Evolutionary conservation across 1,140 invertebrate genomes (phyloP), one percentile per base, ranked within the genome.

Genomic region (Halotydeus destructor): DNA sequence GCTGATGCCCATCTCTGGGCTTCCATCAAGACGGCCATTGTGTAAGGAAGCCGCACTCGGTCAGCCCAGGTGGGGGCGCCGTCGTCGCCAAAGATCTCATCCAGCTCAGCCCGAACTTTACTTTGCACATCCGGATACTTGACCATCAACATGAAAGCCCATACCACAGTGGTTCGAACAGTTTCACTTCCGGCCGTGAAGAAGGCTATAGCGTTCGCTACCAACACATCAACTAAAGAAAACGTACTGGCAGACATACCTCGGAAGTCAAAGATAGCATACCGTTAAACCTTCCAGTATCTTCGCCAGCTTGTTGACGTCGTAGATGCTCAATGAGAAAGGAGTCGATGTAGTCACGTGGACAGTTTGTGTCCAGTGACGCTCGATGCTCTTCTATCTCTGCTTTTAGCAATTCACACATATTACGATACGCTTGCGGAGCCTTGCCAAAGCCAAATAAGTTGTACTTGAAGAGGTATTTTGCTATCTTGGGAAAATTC

Each of bases 111-210:
- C 1, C 50, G 47, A 1, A 56, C 41, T 26, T 44, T 51, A 5
- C 39, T 18, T 37, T 55, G 55, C 18, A 50, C 36, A 5, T 56
- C 48, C 2, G 34, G 46, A 25, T 42, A 43, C 3, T 28, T 38
- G 0, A 47, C 46, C 38, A 56, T 46, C 0, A 44, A 41, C 1
- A 52, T 25, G 11, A 56, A 21, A 2, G 45, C 18, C 51, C 52
- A 56, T 23, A 37, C 40, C 1, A 55, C 5, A 1, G 47, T 50
- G 9, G 44, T 36, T 2, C 39, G 19, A 23, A 54, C 47, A 2
- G 56, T 56, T 34, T 54, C 52, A 14, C 49, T 54, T 6, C 56
- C 56, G 12, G 47, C 56, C 5, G 41, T 42, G 11, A 55, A 47
- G 14, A 57, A 49, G 3, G 14, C 36, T 31, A 31, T 25, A 4